phyloP scores from a whole-genome alignment of 2,888 invertebrate genomes.

The Papilio gigon region DNA sequence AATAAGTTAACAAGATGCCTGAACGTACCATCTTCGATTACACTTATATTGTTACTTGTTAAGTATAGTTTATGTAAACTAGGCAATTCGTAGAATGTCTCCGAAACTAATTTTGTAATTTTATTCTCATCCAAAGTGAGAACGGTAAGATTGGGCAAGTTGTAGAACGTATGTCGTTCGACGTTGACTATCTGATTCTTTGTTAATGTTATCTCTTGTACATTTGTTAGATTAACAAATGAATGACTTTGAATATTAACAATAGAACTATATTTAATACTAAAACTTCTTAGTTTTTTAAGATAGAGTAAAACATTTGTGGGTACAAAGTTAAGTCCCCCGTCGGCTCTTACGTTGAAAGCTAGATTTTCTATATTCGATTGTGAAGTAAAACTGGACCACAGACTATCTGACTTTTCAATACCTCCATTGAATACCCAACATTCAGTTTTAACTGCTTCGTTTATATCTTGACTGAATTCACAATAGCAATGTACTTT shows the following conservation, averaged over 20 bases:
- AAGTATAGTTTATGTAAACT: conserved; percentile 88
- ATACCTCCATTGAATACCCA: conserved; percentile 88
- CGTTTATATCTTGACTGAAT: conserved; percentile 77
- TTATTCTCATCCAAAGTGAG: conserved; percentile 89
- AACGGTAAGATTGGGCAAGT: conserved; percentile 86
- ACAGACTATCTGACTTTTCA: conserved; percentile 85
- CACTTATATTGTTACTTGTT: conserved; percentile 92
- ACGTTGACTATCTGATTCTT: conserved; percentile 87
- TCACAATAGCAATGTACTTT: conserved; percentile 87
- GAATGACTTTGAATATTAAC: conserved; percentile 86
- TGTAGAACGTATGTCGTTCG: conserved; percentile 87
- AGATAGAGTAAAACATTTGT: conserved; percentile 86
- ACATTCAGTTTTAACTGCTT: conserved; percentile 88
- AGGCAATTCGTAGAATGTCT: conserved; percentile 89
- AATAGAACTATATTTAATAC: conserved; percentile 88
- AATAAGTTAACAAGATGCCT: conserved; percentile 87
- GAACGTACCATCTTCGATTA: conserved; percentile 93
- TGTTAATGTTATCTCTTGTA: conserved; percentile 86
- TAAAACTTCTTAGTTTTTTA: conserved; percentile 85
- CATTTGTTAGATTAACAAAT: conserved; percentile 87
- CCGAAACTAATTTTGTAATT: conserved; percentile 87
- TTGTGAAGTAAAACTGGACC: conserved; percentile 89
- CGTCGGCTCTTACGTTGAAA: conserved; percentile 87
- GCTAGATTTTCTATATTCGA: conserved; percentile 86
- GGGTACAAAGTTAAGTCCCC: conserved; percentile 87